These are phyloP conservation scores for Harpegnathos saltator DNA, from an alignment of 1,140 invertebrate species.

Conservation along the genomic window DNA sequence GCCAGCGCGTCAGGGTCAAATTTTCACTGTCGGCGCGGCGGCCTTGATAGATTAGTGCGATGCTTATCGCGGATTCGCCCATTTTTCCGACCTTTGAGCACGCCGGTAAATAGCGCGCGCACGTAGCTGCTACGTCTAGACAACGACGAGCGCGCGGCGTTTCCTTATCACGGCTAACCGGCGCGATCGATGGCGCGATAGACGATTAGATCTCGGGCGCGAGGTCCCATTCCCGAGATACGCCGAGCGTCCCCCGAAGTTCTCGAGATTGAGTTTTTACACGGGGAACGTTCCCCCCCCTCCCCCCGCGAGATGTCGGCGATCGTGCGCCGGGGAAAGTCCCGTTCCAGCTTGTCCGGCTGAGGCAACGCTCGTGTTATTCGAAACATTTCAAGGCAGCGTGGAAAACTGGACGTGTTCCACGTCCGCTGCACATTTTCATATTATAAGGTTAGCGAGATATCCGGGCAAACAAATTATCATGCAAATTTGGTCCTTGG, in stretches of 20 bases:
- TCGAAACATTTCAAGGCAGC: too few relatives aligned
- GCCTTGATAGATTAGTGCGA: slow-evolving; percentile 59
- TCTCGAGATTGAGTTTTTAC: background rate
- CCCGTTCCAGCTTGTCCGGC: too few relatives aligned
- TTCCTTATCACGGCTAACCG: slow-evolving; percentile 14
- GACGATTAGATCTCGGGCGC: slow-evolving; percentile 40
- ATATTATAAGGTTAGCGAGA: too few relatives aligned
- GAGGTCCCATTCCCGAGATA: background rate
- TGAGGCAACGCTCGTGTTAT: too few relatives aligned
- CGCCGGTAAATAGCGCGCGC: slow-evolving; percentile 2
- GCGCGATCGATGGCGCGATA: background rate
- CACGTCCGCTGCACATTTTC: too few relatives aligned
- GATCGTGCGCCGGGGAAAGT: too few relatives aligned
- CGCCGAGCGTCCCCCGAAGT: background rate
- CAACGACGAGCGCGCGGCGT: too few relatives aligned
- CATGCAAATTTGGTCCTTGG: too few relatives aligned
- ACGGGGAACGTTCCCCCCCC: too few relatives aligned
- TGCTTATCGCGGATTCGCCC: slow-evolving; percentile 61
- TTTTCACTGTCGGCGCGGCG: slow-evolving; percentile 64
- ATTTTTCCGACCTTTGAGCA: slow-evolving; percentile 18
- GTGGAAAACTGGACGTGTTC: too few relatives aligned
- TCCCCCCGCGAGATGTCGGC: too few relatives aligned
- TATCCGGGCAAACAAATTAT: too few relatives aligned
- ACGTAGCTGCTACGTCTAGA: background rate
- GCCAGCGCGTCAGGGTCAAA: slow-evolving; percentile 55